Conservation (phyloP, 2,888 invertebrate genomes). For the Drosophila merina region DNA sequence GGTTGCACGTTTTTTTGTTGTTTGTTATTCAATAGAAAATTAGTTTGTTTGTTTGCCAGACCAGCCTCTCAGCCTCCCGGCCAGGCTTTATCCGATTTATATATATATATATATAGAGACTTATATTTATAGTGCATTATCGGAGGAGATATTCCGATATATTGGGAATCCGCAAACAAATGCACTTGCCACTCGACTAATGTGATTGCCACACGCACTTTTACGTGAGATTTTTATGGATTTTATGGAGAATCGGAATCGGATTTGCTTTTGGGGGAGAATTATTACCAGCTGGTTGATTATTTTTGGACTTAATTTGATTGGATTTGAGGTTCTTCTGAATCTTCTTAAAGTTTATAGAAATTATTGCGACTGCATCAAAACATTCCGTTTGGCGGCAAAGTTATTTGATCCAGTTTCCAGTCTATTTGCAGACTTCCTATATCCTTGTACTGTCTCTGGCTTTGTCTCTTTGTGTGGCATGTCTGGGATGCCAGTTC, state of each 20-base stretch:
- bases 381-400: neutral
- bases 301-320: neutral
- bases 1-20: constrained; percentile 26
- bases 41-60: constrained; percentile 64
- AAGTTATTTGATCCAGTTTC: too few species aligned
- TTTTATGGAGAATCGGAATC: neutral
- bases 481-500: constrained; percentile 24
- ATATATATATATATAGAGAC: neutral
- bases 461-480: too few species aligned
- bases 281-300: constrained; percentile 10
- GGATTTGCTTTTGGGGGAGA: neutral
- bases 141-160: neutral
- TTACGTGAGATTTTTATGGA: neutral
- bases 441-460: too few species aligned
- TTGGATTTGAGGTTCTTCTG: too few species aligned
- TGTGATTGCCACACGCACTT: neutral
- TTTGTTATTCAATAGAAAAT: constrained; percentile 66
- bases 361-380: neutral
- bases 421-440: neutral
- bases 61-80: too few species aligned
- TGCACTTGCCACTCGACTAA: constrained; percentile 2
- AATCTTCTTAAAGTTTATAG: neutral
- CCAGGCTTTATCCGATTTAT: neutral
- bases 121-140: neutral
- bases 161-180: neutral